Conservation (phyloP, 2,113 vertebrate genomes). For the Brachypteracias leptosomus region DNA sequence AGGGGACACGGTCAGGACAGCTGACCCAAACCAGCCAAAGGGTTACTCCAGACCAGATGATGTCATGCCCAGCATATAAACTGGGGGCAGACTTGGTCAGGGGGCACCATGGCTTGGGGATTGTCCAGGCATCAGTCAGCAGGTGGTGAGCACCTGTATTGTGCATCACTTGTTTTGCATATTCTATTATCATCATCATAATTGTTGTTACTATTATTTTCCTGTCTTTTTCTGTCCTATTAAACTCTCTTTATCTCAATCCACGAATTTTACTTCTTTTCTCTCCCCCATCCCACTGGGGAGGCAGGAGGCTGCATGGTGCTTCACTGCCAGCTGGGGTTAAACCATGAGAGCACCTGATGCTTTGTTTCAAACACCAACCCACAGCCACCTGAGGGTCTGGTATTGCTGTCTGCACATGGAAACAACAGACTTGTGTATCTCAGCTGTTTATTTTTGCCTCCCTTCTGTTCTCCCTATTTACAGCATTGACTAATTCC, state of each 20-base stretch:
- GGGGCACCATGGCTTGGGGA: too few species aligned
- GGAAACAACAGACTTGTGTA: background rate
- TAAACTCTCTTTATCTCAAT: background rate
- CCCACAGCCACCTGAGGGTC: background rate
- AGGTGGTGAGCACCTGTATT: background rate
- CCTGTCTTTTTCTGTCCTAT: background rate
- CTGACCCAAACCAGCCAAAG: background rate
- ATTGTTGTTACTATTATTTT: background rate
- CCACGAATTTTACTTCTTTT: background rate
- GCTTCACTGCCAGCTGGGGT: background rate
- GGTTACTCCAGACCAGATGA: background rate
- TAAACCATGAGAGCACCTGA: background rate
- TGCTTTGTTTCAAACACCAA: background rate
- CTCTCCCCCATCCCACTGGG: background rate
- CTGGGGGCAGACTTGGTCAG: background rate
- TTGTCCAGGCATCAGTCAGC: background rate
- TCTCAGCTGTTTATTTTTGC: background rate
- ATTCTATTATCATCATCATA: background rate
- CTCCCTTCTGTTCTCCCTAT: background rate
- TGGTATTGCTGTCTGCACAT: background rate
- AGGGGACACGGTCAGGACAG: background rate
- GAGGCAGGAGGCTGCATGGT: background rate
- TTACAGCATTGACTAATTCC: background rate
- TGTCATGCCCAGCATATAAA: background rate
- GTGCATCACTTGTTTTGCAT: background rate